Conservation (phyloP, 2,113 vertebrate genomes). For the Actenoides lindsayi region DNA sequence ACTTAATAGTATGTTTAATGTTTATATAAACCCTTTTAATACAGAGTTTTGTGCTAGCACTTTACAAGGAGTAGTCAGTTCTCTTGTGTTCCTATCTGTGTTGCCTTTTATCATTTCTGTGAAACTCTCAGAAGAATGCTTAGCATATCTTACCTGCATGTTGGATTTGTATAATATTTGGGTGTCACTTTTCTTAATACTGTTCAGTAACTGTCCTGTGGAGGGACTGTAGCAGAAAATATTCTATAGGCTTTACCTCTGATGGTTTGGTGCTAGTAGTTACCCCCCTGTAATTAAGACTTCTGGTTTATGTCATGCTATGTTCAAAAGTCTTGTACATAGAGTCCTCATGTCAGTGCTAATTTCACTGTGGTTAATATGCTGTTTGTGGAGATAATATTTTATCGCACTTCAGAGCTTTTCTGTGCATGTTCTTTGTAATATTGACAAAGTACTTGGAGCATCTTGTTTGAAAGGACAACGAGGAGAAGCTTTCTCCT, state of each 20-base stretch:
- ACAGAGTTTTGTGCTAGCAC: not conserved
- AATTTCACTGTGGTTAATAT: not conserved
- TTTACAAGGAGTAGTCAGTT: not conserved
- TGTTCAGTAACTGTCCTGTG: not conserved
- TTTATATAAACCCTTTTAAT: not conserved
- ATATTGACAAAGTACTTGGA: not conserved
- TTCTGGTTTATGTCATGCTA: not conserved
- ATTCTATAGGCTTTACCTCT: not conserved
- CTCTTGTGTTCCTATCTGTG: not conserved
- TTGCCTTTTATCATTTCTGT: not conserved
- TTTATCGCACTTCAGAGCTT: not conserved
- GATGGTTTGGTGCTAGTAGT: not conserved
- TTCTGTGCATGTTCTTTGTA: not conserved
- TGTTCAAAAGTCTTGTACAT: not conserved
- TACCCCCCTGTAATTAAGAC: not conserved
- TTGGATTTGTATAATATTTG: not conserved
- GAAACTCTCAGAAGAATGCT: not conserved
- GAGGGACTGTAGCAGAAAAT: not conserved
- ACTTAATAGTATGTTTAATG: not conserved
- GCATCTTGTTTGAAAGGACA: not conserved
- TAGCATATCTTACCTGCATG: not conserved
- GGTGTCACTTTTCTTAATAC: not conserved
- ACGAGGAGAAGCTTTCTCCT: not conserved
- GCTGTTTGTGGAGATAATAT: not conserved
- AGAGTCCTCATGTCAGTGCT: not conserved